Evolutionary conservation across 30 jellyfish, hydroid and myxozoan species (phyloP).

Genomic region (Calvadosia cruxmelitensis): DNA sequence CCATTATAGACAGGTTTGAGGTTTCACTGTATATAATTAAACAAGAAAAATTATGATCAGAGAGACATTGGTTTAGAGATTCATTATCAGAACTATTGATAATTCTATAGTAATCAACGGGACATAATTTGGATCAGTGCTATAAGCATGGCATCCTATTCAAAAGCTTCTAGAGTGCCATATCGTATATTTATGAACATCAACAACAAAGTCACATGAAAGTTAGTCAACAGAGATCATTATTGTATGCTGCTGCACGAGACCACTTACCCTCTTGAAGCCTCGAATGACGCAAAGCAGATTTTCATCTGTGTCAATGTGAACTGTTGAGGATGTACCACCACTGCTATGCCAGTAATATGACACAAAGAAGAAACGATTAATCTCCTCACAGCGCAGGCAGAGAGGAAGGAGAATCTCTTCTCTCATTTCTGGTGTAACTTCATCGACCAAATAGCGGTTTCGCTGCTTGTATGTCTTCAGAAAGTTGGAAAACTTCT

Average conservation of each 20-base stretch:
- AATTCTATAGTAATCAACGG: too few species aligned
- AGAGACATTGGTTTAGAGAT: too few species aligned
- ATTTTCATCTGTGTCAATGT: slow-evolving; percentile 73
- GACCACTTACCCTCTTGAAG: slow-evolving; percentile 40
- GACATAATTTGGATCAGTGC: too few species aligned
- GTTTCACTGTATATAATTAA: too few species aligned
- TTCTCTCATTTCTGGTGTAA: slow-evolving; percentile 60
- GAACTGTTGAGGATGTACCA: slow-evolving; percentile 53
- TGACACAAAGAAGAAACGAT: slow-evolving; percentile 59
- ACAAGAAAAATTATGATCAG: too few species aligned
- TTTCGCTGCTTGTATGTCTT: slow-evolving; percentile 17
- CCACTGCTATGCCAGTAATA: slow-evolving; percentile 65
- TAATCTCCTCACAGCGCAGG: slow-evolving; percentile 68
- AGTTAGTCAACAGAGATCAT: not conserved
- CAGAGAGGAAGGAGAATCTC: slow-evolving; percentile 55
- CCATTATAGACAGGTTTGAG: too few species aligned
- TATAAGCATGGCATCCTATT: too few species aligned
- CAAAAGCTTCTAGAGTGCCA: too few species aligned
- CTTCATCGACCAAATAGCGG: slow-evolving; percentile 67
- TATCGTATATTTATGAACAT: too few species aligned
- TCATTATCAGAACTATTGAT: too few species aligned
- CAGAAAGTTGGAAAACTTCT: slow-evolving; percentile 32
- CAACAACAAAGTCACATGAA: too few species aligned
- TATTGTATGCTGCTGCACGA: not conserved
- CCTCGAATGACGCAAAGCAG: slow-evolving; percentile 69